Base-by-base conservation (phyloP, 2,797 vertebrate species). In the Rhinichthys osculus region DNA sequence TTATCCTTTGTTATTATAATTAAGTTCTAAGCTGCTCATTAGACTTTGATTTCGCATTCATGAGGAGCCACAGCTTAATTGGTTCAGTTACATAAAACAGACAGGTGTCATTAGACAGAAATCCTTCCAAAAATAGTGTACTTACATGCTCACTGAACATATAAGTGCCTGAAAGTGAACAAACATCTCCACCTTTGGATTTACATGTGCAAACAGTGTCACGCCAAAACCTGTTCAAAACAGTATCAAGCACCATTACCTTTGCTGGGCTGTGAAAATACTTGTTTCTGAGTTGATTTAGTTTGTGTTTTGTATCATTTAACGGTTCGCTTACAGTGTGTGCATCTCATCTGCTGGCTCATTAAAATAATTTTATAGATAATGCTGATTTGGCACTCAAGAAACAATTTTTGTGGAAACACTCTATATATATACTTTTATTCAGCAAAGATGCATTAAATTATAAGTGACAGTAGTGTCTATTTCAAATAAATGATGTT, bases 121-220 rank as follows among this genome's bases (percentile, higher is more conserved):
- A 40, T 77, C 47, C 47, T 27, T 35, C 14, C 33, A 69, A 38
- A 42, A 54, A 67, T 35, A 67, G 23, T 52, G 44, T 21, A 77
- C 59, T n/a, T 83, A 66, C 83, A 85, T 44, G 14, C 76, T n/a
- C 52, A 72, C 42, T 17, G 19, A 21, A 76, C 42, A n/a, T 52
- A n/a, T 11, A 71, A 78, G 5, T 4, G 66, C 13, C 27, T 38
- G 5, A 70, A 62, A 78, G 27, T 71, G 17, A 79, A 79, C 50
- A 79, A 85, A 85, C 66, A 42, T 71, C 66, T 35, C 38, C 11
- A 21, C 47, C 11, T 78, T 19, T 70, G 27, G 27, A 84, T 84
- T 70, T 84, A 57, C 82, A 69, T 84, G 82, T 54, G 62, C 62
- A 84, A 69, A 78, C n/a, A 77, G 2, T 19, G 72, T 78, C 64